phyloP scores from a whole-genome alignment of 2,113 vertebrate species.

The Petroica traversi region DNA sequence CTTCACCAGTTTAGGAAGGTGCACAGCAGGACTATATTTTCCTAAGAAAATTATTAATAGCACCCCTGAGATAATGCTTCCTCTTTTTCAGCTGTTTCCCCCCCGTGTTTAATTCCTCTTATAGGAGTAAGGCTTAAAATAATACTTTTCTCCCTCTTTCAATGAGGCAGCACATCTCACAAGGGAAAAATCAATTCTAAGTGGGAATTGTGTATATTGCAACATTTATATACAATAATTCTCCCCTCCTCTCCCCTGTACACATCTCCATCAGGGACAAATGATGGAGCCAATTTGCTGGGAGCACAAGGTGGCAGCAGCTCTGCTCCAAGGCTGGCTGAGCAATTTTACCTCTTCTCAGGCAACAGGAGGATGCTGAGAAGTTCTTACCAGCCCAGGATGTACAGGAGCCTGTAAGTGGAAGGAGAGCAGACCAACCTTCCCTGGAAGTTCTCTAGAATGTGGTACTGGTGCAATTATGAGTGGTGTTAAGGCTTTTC shows the following conservation, averaged over 20 bases:
- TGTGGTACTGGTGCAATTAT: background rate
- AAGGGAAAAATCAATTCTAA: conserved; percentile 33
- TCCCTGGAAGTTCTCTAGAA: background rate
- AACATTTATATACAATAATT: conserved; percentile 20
- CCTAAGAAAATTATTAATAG: conserved; percentile 8
- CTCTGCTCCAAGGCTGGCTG: background rate
- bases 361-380: background rate
- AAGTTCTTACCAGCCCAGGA: background rate
- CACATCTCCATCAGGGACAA: background rate
- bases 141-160: background rate
- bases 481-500: background rate
- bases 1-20: background rate
- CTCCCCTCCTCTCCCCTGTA: background rate
- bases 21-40: background rate
- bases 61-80: background rate
- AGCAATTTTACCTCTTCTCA: background rate
- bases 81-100: background rate
- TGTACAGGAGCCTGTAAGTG: background rate
- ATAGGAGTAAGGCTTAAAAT: conserved; percentile 4
- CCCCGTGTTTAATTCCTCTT: conserved; percentile 1
- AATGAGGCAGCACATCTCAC: background rate
- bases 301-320: background rate
- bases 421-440: background rate
- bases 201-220: background rate
- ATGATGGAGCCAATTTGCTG: background rate